Evolutionary conservation across 2,888 invertebrate species (phyloP).

Genomic region (Seira ritae): DNA sequence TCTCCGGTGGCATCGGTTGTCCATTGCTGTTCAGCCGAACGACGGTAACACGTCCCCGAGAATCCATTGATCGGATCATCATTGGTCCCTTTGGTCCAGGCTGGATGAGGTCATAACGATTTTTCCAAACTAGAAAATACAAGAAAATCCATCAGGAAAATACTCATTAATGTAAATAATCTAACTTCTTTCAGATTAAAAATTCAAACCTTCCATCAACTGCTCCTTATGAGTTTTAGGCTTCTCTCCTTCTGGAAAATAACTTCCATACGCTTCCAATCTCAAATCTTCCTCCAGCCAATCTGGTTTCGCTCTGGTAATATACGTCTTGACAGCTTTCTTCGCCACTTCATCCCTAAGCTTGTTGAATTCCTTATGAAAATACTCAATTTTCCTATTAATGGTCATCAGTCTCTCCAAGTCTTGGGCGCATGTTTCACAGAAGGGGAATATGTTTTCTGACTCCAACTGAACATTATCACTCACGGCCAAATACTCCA

Average conservation of each 20-base stretch:
- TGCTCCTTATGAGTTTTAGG: constrained; percentile 66
- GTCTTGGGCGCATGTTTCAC: constrained; percentile 62
- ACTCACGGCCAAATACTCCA: constrained; percentile 67
- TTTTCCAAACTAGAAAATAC: constrained; percentile 68
- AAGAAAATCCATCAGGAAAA: constrained; percentile 3
- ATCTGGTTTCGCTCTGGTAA: constrained; percentile 68
- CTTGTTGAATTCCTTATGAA: constrained; percentile 71
- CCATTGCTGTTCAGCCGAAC: constrained; percentile 68
- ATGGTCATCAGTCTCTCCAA: constrained; percentile 64
- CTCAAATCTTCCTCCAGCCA: constrained; percentile 65
- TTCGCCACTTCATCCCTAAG: constrained; percentile 68
- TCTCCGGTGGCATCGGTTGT: constrained; percentile 59
- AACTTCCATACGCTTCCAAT: constrained; percentile 53
- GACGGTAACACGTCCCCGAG: constrained; percentile 68
- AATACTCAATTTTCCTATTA: constrained; percentile 68
- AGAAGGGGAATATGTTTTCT: constrained; percentile 68
- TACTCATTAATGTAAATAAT: not conserved
- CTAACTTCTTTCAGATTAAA: not conserved
- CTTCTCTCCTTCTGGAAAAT: constrained; percentile 56
- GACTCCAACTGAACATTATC: constrained; percentile 64
- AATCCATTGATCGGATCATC: constrained; percentile 69
- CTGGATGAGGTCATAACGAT: constrained; percentile 68
- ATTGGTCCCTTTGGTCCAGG: constrained; percentile 71
- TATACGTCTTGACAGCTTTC: constrained; percentile 69
- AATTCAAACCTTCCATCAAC: constrained; percentile 60